phyloP scores from a whole-genome alignment of 1,140 invertebrate genomes.

The Asbolus verrucosus region DNA sequence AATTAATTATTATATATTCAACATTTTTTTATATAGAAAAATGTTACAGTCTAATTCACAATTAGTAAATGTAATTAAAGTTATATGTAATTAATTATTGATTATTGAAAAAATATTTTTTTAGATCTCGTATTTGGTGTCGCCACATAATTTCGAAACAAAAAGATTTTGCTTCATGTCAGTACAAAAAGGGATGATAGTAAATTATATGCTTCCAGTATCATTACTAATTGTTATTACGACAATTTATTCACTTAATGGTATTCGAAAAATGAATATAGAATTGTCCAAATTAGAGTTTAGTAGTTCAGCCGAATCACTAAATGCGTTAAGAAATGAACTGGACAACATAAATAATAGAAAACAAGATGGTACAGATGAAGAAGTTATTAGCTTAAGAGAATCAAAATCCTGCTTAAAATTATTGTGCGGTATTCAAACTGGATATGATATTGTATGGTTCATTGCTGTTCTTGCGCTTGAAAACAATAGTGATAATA shows the following conservation, averaged over 20 bases:
- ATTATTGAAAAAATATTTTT: no score
- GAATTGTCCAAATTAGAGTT: constrained; percentile 62
- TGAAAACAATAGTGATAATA: constrained; percentile 73
- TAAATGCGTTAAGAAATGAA: constrained; percentile 59
- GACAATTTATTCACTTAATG: constrained; percentile 65
- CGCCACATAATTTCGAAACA: constrained; percentile 76
- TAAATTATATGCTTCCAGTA: constrained; percentile 78
- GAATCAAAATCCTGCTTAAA: constrained; percentile 62
- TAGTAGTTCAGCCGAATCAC: constrained; percentile 60
- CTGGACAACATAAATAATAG: constrained; percentile 65
- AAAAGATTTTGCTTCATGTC: constrained; percentile 80
- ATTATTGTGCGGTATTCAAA: constrained; percentile 60
- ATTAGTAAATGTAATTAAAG: no score
- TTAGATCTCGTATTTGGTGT: constrained; percentile 72
- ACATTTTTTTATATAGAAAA: no score
- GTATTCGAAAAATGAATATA: constrained; percentile 63
- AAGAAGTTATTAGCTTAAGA: constrained; percentile 60
- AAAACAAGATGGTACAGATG: constrained; percentile 58
- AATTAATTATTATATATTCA: no score
- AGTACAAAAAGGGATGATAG: constrained; percentile 77
- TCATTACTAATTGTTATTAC: constrained; percentile 74
- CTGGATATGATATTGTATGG: constrained; percentile 68
- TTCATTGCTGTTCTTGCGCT: constrained; percentile 78
- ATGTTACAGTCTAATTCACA: no score
- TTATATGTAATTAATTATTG: no score